Conservation (phyloP, 2,113 vertebrate genomes). For the Connochaetes taurinus region DNA sequence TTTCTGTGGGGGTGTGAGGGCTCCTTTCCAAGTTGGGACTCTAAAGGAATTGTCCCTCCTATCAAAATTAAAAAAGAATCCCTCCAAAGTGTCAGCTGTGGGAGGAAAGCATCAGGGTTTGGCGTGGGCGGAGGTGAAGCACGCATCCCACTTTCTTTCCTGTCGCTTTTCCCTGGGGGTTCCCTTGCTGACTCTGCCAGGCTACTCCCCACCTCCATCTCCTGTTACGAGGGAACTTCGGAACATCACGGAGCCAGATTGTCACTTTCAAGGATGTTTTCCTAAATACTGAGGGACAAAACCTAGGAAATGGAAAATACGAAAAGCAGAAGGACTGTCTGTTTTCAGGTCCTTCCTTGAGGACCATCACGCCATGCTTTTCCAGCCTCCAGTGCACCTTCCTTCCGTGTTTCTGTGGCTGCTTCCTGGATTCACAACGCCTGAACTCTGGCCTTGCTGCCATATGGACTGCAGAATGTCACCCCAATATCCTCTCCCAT, state of each 20-base stretch:
- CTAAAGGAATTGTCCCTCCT: neutral
- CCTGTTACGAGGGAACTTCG: neutral
- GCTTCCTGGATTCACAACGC: neutral
- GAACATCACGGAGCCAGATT: neutral
- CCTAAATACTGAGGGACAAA: neutral
- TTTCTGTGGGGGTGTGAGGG: neutral
- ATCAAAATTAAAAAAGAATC: neutral
- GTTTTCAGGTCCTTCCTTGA: neutral
- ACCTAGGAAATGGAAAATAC: neutral
- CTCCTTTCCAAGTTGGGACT: neutral
- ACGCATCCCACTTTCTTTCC: neutral
- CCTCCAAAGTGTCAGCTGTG: neutral
- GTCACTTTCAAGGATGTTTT: neutral
- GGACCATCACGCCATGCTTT: accelerated
- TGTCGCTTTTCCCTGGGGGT: neutral
- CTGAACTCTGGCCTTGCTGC: neutral
- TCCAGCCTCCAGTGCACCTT: neutral
- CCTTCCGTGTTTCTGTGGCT: neutral
- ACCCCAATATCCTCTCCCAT: neutral
- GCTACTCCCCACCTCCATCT: neutral
- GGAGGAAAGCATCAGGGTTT: neutral
- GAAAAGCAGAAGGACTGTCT: neutral
- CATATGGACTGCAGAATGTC: neutral
- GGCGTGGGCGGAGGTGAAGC: accelerated
- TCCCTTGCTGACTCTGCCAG: neutral